These are phyloP conservation scores for Lucilia sericata DNA, from an alignment of 1,140 invertebrate species.

Conservation along the genomic window DNA sequence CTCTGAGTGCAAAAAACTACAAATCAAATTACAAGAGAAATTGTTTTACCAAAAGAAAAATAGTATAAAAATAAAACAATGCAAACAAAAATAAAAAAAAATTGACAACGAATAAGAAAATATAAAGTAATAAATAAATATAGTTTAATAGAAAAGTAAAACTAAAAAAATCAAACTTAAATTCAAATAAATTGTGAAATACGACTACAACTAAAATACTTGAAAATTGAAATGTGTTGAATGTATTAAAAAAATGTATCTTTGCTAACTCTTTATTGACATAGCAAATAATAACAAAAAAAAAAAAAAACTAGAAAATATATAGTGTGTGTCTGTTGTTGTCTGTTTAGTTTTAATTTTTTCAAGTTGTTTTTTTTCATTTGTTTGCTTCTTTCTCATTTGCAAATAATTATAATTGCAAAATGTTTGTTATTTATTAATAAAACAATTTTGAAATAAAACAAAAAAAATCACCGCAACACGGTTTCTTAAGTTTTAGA, in stretches of 20 bases:
- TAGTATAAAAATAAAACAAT: not conserved
- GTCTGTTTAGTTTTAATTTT: not conserved
- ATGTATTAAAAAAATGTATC: too few species aligned
- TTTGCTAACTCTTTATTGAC: not conserved
- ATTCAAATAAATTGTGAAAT: not conserved
- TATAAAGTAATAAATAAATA: constrained; percentile 26
- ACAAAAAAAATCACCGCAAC: not conserved
- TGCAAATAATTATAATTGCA: constrained; percentile 24
- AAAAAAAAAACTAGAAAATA: not conserved
- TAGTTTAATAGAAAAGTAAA: not conserved
- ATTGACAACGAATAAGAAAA: not conserved
- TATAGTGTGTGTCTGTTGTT: not conserved
- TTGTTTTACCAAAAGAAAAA: not conserved
- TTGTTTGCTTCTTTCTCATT: not conserved
- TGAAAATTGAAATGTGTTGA: too few species aligned
- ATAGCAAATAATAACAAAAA: not conserved
- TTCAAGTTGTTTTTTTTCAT: not conserved
- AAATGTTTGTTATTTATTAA: constrained; percentile 27
- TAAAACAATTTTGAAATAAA: not conserved
- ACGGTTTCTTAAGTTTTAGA: constrained; percentile 10
- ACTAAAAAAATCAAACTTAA: not conserved
- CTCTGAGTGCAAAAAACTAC: not conserved
- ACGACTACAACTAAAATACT: not conserved
- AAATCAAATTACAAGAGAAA: constrained; percentile 37
- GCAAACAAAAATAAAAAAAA: constrained; percentile 5